Percentiles rank a stretch among this genome's conserved stretches.
These are phyloP conservation scores for Drosophila tristis DNA, from an alignment of 1,140 invertebrate genomes.

Conservation along the genomic window DNA sequence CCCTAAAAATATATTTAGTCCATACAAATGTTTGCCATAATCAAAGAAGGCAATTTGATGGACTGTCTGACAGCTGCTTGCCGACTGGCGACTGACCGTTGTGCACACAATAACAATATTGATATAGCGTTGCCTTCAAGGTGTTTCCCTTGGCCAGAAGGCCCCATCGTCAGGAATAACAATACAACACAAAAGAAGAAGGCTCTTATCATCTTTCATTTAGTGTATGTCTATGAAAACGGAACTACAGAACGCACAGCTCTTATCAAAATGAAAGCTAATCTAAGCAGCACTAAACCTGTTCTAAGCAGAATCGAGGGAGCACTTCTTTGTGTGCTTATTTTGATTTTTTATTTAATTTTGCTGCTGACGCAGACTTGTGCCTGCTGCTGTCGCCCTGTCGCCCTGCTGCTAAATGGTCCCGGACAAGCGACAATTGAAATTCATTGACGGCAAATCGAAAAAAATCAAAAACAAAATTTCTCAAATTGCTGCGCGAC, in stretches of 20 bases:
- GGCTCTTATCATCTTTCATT: constrained; percentile 10
- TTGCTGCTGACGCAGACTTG: constrained; percentile 15
- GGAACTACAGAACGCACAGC: constrained; percentile 14
- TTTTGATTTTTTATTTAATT: constrained; percentile 40
- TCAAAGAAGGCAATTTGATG: constrained; percentile 36
- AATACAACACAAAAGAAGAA: not conserved
- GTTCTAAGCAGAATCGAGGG: constrained; percentile 35
- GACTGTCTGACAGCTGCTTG: constrained; percentile 35
- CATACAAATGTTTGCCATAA: constrained; percentile 36
- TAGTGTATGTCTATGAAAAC: not conserved
- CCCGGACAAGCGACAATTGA: constrained; percentile 30
- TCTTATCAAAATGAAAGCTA: constrained; percentile 31
- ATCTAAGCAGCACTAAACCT: constrained; percentile 28
- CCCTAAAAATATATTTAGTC: constrained; percentile 10
- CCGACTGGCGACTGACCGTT: constrained; percentile 1
- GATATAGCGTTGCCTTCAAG: constrained; percentile 16
- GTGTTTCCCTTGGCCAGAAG: constrained; percentile 35
- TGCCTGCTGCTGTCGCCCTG: constrained; percentile 30
- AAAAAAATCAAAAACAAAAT: constrained; percentile 29
- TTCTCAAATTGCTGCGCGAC: constrained; percentile 12
- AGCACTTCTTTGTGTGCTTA: constrained; percentile 29
- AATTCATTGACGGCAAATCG: constrained; percentile 54
- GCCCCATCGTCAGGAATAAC: not conserved
- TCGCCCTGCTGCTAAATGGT: constrained; percentile 37
- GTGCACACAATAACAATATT: constrained; percentile 3